Percentiles rank a stretch among this genome's conserved stretches.
These are phyloP conservation scores for Strix aluco DNA, from an alignment of 2,113 vertebrate genomes.

Conservation along the genomic window DNA sequence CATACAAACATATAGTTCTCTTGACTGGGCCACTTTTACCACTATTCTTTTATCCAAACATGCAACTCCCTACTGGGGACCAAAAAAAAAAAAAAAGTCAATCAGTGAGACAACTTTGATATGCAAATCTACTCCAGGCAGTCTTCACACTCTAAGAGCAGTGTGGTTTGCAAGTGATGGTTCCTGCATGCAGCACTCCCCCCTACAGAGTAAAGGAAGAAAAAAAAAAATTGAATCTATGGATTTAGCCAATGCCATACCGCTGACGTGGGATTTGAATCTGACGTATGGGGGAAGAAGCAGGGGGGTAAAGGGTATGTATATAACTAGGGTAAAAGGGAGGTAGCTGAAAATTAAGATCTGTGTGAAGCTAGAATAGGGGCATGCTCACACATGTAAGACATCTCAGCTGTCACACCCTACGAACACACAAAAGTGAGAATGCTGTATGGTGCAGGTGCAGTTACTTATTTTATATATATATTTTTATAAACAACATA, in stretches of 20 bases:
- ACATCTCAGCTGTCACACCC: conserved; percentile 16
- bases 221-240: rapidly evolving
- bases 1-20: neutral
- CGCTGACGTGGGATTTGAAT: neutral
- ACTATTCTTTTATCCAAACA: neutral
- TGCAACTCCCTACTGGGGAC: neutral
- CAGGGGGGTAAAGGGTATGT: neutral
- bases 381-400: neutral
- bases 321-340: neutral
- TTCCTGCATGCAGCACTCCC: neutral
- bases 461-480: neutral
- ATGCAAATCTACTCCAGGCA: neutral
- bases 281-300: neutral
- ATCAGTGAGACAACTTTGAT: rapidly evolving
- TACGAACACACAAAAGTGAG: neutral
- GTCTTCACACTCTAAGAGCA: neutral
- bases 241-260: rapidly evolving
- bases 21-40: rapidly evolving
- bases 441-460: neutral
- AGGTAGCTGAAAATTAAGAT: conserved; percentile 18
- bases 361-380: neutral
- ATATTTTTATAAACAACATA: neutral
- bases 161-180: neutral
- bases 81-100: neutral
- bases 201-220: neutral